These are phyloP conservation scores for Amaurobius ferox DNA, from an alignment of 2,888 invertebrate species.

Conservation along the genomic window DNA sequence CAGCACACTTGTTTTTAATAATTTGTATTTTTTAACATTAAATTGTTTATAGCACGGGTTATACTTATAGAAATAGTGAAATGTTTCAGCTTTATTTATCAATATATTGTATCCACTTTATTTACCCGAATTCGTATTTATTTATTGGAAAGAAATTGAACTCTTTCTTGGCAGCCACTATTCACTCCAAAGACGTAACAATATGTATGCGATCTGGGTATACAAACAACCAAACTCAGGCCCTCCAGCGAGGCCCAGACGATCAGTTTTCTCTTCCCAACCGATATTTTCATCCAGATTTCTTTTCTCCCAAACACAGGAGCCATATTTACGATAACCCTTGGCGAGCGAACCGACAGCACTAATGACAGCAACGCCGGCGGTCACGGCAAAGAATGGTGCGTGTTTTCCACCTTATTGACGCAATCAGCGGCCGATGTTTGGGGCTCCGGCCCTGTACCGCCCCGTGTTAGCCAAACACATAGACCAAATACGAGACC, in stretches of 20 bases:
- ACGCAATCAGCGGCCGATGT: constrained; percentile 72
- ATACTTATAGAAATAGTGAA: too few relatives aligned
- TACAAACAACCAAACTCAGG: neutral
- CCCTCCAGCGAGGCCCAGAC: neutral
- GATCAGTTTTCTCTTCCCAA: neutral
- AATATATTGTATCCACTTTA: too few relatives aligned
- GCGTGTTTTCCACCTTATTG: constrained; percentile 71
- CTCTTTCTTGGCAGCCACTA: neutral
- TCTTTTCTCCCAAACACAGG: neutral
- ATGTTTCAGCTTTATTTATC: too few relatives aligned
- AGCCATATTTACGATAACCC: constrained; percentile 65
- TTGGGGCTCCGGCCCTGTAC: constrained; percentile 34
- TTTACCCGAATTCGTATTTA: neutral
- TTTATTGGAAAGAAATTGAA: too few relatives aligned
- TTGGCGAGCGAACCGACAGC: constrained; percentile 31
- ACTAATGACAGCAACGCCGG: constrained; percentile 61
- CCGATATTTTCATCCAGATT: neutral
- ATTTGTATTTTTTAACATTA: too few relatives aligned
- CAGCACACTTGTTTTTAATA: too few relatives aligned
- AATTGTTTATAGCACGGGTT: too few relatives aligned
- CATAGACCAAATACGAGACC: constrained; percentile 45
- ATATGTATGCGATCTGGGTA: neutral
- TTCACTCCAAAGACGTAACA: neutral
- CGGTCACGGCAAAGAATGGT: constrained; percentile 36
- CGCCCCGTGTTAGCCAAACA: constrained; percentile 65